phyloP scores from a whole-genome alignment of 1,140 invertebrate genomes.

The Drosophila asahinai region DNA sequence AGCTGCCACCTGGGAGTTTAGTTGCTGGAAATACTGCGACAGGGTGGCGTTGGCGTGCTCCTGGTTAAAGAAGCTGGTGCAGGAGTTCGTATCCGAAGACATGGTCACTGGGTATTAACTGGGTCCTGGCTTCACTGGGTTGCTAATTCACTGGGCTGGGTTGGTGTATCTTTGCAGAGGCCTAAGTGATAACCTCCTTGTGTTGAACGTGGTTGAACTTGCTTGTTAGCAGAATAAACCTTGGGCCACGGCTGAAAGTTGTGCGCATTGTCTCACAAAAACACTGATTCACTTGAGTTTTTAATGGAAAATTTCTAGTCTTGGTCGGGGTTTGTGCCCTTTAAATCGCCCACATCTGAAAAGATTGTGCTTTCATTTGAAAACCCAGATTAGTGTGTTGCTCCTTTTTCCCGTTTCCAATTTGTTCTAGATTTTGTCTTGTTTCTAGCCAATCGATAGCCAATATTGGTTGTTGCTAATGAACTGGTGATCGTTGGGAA shows the following conservation, averaged over 20 bases:
- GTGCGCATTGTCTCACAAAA: conserved; percentile 64
- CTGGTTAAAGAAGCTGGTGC: conserved; percentile 75
- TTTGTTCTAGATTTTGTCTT: conserved; percentile 3
- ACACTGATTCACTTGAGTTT: conserved; percentile 30
- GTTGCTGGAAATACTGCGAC: conserved; percentile 80
- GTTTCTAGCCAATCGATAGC: conserved; percentile 34
- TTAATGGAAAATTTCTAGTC: conserved; percentile 1
- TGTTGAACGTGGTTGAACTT: conserved; percentile 69
- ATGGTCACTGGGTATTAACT: conserved; percentile 49
- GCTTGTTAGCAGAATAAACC: conserved; percentile 60
- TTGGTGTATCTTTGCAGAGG: background rate
- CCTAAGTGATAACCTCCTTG: conserved; percentile 73
- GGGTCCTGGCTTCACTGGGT: conserved; percentile 36
- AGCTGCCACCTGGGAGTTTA: conserved; percentile 71
- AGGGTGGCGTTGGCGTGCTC: conserved; percentile 77
- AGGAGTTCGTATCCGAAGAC: conserved; percentile 75
- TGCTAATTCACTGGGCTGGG: conserved; percentile 15
- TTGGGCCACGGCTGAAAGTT: conserved; percentile 56
- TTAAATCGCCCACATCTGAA: conserved; percentile 41
- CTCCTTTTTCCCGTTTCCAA: background rate
- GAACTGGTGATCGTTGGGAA: conserved; percentile 28
- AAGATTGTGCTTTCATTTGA: conserved; percentile 52
- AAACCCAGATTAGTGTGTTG: conserved; percentile 51
- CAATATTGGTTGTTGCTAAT: conserved; percentile 30
- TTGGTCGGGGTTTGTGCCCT: conserved; percentile 7